Conservation (phyloP, 2,888 invertebrate species). For the Stenodema calcarata region DNA sequence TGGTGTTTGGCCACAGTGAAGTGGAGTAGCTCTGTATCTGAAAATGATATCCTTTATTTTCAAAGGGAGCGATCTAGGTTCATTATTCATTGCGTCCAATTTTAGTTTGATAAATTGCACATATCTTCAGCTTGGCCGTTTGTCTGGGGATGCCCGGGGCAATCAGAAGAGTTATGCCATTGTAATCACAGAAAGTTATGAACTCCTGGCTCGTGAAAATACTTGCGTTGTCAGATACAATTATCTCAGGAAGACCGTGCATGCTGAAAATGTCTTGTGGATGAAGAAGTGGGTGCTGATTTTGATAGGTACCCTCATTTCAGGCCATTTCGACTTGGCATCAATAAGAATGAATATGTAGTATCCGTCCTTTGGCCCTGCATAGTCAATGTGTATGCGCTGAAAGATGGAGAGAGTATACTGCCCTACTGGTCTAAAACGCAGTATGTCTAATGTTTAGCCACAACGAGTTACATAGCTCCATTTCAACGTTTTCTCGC, state of each 20-base stretch:
- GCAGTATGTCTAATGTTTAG: too few species aligned
- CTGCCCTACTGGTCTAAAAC: too few species aligned
- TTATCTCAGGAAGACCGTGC: constrained; percentile 14
- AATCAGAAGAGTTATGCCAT: not conserved
- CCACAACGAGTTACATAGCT: too few species aligned
- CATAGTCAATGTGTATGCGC: constrained; percentile 56
- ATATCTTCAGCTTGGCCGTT: constrained; percentile 55
- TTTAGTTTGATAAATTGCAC: constrained; percentile 48
- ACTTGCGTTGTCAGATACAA: too few species aligned
- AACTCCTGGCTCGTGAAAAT: constrained; percentile 19
- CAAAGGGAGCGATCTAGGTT: not conserved
- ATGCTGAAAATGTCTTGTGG: not conserved
- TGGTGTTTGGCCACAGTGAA: constrained; percentile 20
- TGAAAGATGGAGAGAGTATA: too few species aligned
- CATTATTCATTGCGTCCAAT: constrained; percentile 38
- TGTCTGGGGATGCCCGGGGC: constrained; percentile 53
- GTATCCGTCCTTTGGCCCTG: constrained; percentile 55
- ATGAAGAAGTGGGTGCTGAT: constrained; percentile 31
- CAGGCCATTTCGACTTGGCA: constrained; percentile 51
- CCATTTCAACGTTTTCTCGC: too few species aligned
- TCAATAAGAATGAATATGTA: constrained; percentile 55
- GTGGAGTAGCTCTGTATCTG: constrained; percentile 4
- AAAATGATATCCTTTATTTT: not conserved
- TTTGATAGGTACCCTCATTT: not conserved
- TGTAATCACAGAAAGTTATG: not conserved